A percentile compares a stretch with the other conserved stretches of the same genome.
Conservation (phyloP, 2,113 vertebrate genomes). For the Pedionomus torquatus region DNA sequence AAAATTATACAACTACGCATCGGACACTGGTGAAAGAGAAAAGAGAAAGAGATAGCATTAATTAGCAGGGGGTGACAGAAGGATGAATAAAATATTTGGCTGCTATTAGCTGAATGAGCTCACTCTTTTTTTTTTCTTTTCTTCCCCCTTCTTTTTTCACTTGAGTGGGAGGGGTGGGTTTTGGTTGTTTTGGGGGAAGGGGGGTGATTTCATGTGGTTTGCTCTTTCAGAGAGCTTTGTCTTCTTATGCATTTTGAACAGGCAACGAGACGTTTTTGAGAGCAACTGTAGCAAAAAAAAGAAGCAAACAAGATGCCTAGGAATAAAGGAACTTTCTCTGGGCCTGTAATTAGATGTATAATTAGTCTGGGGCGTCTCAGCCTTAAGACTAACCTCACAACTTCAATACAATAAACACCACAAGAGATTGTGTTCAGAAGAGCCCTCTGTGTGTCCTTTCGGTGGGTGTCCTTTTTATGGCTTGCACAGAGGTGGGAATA, state of each 20-base stretch:
- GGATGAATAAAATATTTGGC: not conserved
- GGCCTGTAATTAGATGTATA: not conserved
- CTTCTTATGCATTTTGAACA: not conserved
- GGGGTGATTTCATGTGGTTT: no score
- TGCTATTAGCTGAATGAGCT: not conserved
- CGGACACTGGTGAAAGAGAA: rapidly evolving
- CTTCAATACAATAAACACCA: not conserved
- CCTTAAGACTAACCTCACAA: not conserved
- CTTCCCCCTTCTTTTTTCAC: not conserved
- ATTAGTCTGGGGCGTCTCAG: not conserved
- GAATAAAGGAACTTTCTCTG: not conserved
- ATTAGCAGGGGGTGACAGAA: not conserved
- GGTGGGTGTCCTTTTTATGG: not conserved
- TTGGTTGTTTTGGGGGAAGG: not conserved
- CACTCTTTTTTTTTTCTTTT: not conserved
- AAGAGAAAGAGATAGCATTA: not conserved
- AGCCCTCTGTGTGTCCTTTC: not conserved
- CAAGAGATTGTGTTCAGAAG: not conserved
- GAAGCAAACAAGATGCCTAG: not conserved
- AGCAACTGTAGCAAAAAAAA: not conserved
- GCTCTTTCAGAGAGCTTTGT: not conserved
- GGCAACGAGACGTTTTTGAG: not conserved
- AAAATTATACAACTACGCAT: not conserved
- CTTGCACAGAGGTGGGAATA: not conserved
- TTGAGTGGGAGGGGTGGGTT: rapidly evolving